Evolutionary conservation across 1,140 invertebrate genomes (phyloP).

Genomic region (Spodoptera litura): DNA sequence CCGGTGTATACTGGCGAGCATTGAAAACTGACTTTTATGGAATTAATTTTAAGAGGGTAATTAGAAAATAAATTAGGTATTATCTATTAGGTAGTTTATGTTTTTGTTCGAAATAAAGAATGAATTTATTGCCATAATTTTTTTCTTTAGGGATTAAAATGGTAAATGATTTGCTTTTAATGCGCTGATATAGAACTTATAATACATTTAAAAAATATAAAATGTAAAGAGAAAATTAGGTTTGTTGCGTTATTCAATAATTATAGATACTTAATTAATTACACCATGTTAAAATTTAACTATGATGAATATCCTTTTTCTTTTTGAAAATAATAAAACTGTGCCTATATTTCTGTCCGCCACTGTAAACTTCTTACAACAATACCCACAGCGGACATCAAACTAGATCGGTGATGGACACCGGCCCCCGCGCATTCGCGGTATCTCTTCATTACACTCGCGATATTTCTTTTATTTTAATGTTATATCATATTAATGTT

Average conservation of each 20-base stretch:
- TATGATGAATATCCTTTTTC: too few species aligned
- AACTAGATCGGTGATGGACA: conserved; percentile 23
- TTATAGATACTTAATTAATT: too few species aligned
- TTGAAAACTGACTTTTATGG: not conserved
- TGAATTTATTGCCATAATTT: too few species aligned
- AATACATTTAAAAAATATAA: too few species aligned
- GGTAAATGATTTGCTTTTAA: too few species aligned
- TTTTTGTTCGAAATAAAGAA: too few species aligned
- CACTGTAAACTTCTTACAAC: conserved; percentile 33
- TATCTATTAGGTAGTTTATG: too few species aligned
- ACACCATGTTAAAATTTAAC: too few species aligned
- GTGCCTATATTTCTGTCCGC: not conserved
- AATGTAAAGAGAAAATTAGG: too few species aligned
- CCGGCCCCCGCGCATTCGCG: conserved; percentile 25
- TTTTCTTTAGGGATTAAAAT: too few species aligned
- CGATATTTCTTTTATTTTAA: conserved; percentile 27
- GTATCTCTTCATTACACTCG: conserved; percentile 18
- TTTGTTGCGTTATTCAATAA: too few species aligned
- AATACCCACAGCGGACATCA: conserved; percentile 14
- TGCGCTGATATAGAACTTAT: too few species aligned
- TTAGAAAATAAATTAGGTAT: not conserved
- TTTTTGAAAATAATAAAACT: not conserved
- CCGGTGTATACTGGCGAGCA: conserved; percentile 32
- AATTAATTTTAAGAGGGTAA: not conserved
- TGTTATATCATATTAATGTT: conserved; percentile 11